Percentiles rank a stretch among this genome's conserved stretches.
phyloP scores from a whole-genome alignment of 2,797 vertebrate genomes.

The Ambastaia sidthimunki region DNA sequence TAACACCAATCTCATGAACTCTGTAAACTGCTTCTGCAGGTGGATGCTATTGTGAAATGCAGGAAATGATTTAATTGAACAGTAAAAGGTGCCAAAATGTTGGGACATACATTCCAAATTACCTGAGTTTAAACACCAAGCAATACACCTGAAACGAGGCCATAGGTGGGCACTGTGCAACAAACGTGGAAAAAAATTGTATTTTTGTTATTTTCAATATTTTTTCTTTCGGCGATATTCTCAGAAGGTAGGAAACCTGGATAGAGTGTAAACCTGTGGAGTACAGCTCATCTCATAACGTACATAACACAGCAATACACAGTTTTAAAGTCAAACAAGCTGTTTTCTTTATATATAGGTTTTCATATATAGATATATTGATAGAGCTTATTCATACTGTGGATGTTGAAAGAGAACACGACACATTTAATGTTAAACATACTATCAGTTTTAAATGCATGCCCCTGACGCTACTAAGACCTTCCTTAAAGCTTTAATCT shows the following conservation, averaged over 20 bases:
- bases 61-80: slow-evolving; percentile 72
- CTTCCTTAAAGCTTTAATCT: slow-evolving; percentile 32
- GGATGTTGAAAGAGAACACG: slow-evolving; percentile 85
- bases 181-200: slow-evolving; percentile 72
- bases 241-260: slow-evolving; percentile 83
- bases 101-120: slow-evolving; percentile 89
- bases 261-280: slow-evolving; percentile 87
- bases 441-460: slow-evolving; percentile 88
- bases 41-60: slow-evolving; percentile 56
- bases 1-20: neutral
- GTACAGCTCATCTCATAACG: slow-evolving; percentile 82
- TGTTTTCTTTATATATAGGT: slow-evolving; percentile 67
- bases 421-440: slow-evolving; percentile 86
- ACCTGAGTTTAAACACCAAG: slow-evolving; percentile 95
- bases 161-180: slow-evolving; percentile 84
- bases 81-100: slow-evolving; percentile 78
- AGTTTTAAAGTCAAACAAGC: slow-evolving; percentile 86
- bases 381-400: slow-evolving; percentile 94
- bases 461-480: slow-evolving; percentile 68
- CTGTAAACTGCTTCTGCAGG: slow-evolving; percentile 45
- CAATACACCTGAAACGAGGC: slow-evolving; percentile 92
- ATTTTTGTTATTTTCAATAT: slow-evolving; percentile 46
- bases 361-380: slow-evolving; percentile 61
- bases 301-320: slow-evolving; percentile 88
- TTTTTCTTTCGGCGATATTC: slow-evolving; percentile 78